Percentiles rank a stretch among this genome's conserved stretches.
These are phyloP conservation scores for Stegostoma tigrinum DNA, from an alignment of 2,113 vertebrate genomes.

Conservation along the genomic window DNA sequence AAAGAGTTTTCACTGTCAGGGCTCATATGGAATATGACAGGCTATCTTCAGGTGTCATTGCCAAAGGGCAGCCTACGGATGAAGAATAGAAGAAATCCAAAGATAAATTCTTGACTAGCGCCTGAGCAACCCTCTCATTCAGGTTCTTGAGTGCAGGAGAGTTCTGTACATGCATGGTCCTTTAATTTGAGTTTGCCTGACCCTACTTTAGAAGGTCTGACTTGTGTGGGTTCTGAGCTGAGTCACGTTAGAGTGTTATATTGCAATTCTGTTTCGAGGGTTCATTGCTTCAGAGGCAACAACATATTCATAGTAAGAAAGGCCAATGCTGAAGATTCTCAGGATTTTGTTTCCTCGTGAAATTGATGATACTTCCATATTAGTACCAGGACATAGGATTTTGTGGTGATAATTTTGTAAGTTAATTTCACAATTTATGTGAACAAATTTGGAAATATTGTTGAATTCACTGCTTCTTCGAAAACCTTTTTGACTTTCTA, in stretches of 20 bases:
- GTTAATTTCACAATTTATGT: background rate
- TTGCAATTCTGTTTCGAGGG: too few relatives aligned
- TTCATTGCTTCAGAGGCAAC: background rate
- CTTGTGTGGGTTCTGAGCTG: too few relatives aligned
- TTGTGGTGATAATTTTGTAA: background rate
- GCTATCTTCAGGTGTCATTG: background rate
- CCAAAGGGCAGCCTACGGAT: background rate
- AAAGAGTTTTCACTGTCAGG: background rate
- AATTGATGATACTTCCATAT: background rate
- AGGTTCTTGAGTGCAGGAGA: too few relatives aligned
- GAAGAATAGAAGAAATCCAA: background rate
- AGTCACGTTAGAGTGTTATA: too few relatives aligned
- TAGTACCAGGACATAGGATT: background rate
- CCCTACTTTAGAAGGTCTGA: too few relatives aligned
- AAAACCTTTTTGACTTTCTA: background rate
- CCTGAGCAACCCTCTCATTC: too few relatives aligned
- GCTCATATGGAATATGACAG: background rate
- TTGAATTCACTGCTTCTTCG: background rate
- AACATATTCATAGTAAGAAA: background rate
- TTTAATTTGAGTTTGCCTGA: too few relatives aligned
- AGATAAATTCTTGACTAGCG: background rate
- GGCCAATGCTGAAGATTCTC: background rate
- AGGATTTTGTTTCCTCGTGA: background rate
- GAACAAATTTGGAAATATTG: background rate
- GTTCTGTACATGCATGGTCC: too few relatives aligned